Evolutionary conservation across 2,888 invertebrate species (phyloP), one percentile per base, ranked within the genome.

Genomic region (Drosophila affinis): DNA sequence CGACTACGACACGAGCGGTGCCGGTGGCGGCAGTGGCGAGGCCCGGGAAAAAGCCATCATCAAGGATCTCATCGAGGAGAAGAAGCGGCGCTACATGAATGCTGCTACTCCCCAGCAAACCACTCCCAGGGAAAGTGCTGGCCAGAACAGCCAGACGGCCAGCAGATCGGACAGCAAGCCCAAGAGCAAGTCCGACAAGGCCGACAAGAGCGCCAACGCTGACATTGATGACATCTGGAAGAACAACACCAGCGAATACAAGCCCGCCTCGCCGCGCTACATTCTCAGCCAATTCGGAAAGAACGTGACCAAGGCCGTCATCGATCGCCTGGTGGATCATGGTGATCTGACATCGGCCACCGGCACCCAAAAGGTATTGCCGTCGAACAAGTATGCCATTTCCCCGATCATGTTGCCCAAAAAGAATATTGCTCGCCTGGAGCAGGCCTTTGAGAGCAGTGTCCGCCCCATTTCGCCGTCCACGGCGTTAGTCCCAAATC

Each of bases 171-270:
- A 60, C 2, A 45, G 32, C 27, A 39, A n/a, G 3, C 39, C 14
- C n/a, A 39, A 39, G n/a, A 39, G 39, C 39, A 39, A 7, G 14
- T 39, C 39, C n/a, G n/a, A n/a, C n/a, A n/a, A n/a, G 14, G 14
- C 39, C 14, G 39, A 39, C 14, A 39, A n/a, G n/a, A 75, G 61
- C 51, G 77, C 78, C 21, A 76, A 78, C 14, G 68, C 79, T 47
- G 84, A 82, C 34, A 88, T 90, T 45, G 89, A 88, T 10, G 81
- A 85, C 61, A 87, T 90, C 60, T 90, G 89, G 89, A 87, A 85
- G 17, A 79, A 81, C 61, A 88, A 88, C 32, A 84, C 80, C 48
- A 83, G 84, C 4, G 91, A 90, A 47, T 89, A 85, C 58, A 76
- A 77, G 61, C 78, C 90, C 3, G 77, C 83, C 57, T 89, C 91